These are phyloP conservation scores for Epicampocera succincta DNA, from an alignment of 2,888 invertebrate species.

Conservation along the genomic window DNA sequence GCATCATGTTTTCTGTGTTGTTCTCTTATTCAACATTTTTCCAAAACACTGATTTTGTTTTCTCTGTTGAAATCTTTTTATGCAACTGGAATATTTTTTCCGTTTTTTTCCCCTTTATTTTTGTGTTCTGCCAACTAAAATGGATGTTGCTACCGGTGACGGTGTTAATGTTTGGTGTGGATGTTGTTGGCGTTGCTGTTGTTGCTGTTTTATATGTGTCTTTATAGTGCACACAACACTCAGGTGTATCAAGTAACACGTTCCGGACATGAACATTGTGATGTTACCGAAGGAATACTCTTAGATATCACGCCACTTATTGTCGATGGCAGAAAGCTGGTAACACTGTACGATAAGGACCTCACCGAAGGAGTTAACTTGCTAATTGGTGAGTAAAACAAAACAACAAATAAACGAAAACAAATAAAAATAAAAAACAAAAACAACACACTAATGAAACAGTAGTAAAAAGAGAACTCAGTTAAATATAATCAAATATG, in stretches of 20 bases:
- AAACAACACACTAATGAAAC: slow-evolving; percentile 19
- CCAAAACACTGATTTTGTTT: slow-evolving; percentile 56
- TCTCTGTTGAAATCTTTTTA: slow-evolving; percentile 57
- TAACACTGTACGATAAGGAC: slow-evolving; percentile 88
- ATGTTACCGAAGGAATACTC: slow-evolving; percentile 86
- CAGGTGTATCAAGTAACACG: slow-evolving; percentile 88
- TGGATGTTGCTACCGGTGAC: slow-evolving; percentile 29
- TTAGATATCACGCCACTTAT: slow-evolving; percentile 87
- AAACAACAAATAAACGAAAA: slow-evolving; percentile 52
- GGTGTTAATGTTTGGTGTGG: slow-evolving; percentile 44
- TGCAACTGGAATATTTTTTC: slow-evolving; percentile 34
- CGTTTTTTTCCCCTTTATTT: slow-evolving; percentile 13
- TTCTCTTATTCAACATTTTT: slow-evolving; percentile 14
- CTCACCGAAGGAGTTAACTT: slow-evolving; percentile 88
- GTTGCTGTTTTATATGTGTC: not conserved
- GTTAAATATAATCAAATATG: slow-evolving; percentile 7
- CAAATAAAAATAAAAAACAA: slow-evolving; percentile 5
- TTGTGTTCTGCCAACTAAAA: slow-evolving; percentile 4
- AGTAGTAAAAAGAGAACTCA: not conserved
- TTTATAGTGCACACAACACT: slow-evolving; percentile 83
- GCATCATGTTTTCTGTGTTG: slow-evolving; percentile 37
- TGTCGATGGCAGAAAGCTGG: slow-evolving; percentile 85
- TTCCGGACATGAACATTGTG: slow-evolving; percentile 87
- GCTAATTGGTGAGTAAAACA: slow-evolving; percentile 85
- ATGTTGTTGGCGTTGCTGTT: slow-evolving; percentile 17